Evolutionary conservation across 2,888 invertebrate genomes (phyloP), one percentile per base, ranked within the genome.

Genomic region (Drosophila quinaria): DNA sequence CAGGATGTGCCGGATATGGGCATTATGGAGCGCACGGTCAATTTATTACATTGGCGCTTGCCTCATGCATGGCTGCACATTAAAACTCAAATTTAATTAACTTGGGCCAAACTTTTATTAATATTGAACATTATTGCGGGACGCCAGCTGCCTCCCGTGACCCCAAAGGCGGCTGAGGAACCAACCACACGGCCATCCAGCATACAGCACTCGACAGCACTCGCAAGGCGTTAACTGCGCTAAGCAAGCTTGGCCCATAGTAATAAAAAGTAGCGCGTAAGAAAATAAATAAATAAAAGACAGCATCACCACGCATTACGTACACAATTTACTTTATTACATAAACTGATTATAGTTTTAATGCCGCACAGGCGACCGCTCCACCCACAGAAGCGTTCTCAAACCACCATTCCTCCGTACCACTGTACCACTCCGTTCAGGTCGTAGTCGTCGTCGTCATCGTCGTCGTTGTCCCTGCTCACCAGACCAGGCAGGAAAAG

Each of bases 261-360:
- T 87, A 78, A 87, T 87, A 85, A 86, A 86, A 89, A 87, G 88
- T 82, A 87, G 68, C 80, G 78, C 74, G 68, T 62, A 85, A 85
- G 82, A 85, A 80, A 87, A 80, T 76, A 85, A 80, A 87, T 89
- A 86, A 89, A 89, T 89, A 85, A 87, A 72, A 84, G 80, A 89
- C 87, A 84, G 66, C 82, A 89, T 87, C 87, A 68, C 76, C 85
- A 80, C 76, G 78, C 86, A 86, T 86, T 89, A 86, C 82, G 82
- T 82, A 87, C 89, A 87, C 89, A 86, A 86, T 86, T 87, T 86
- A 87, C 86, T 86, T 86, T 86, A 86, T 87, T 86, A 80, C 89
- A 87, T 82, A 86, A 86, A 86, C 86, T 86, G 86, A 86, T 86
- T 86, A 86, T 86, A 86, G 86, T 86, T 89, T 86, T 85, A 89